A percentile compares a stretch with the other conserved stretches of the same genome.
These are phyloP conservation scores for Amphiprion percula DNA, from an alignment of 2,113 vertebrate genomes.

Conservation along the genomic window DNA sequence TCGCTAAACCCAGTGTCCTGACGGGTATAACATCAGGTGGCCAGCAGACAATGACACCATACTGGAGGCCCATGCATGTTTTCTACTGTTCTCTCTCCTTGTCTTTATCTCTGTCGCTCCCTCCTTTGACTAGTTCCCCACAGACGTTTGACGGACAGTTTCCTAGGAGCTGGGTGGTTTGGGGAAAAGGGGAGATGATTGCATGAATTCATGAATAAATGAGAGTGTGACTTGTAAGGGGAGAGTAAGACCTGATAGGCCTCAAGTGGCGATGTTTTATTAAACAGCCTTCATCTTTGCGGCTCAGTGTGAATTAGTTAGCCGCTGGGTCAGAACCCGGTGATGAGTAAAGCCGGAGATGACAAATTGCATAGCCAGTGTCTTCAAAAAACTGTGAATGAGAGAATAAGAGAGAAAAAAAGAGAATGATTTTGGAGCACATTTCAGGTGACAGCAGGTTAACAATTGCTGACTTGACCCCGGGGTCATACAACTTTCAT, in stretches of 20 bases:
- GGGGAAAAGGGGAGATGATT: constrained; percentile 74
- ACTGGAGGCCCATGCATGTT: neutral
- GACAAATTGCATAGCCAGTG: constrained; percentile 53
- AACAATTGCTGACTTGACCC: constrained; percentile 36
- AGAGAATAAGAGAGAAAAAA: neutral
- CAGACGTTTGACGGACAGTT: constrained; percentile 68
- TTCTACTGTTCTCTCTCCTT: constrained; percentile 12
- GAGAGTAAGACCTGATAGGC: constrained; percentile 71
- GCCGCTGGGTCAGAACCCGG: constrained; percentile 65
- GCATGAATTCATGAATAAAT: constrained; percentile 83
- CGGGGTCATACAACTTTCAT: constrained; percentile 2
- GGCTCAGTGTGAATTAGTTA: constrained; percentile 68
- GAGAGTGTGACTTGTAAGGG: constrained; percentile 68
- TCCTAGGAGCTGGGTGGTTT: constrained; percentile 68
- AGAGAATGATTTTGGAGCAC: constrained; percentile 8
- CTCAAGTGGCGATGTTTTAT: constrained; percentile 81
- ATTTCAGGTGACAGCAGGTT: constrained; percentile 14
- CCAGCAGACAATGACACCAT: constrained; percentile 70
- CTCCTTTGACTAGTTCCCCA: constrained; percentile 41
- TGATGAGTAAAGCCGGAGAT: constrained; percentile 62
- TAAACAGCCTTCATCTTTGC: constrained; percentile 73
- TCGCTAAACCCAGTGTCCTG: constrained; percentile 52
- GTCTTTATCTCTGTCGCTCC: constrained; percentile 30
- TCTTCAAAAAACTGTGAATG: constrained; percentile 24
- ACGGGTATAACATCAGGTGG: constrained; percentile 60